A percentile compares a stretch with the other conserved stretches of the same genome.
Conservation (phyloP, 1,140 invertebrate species). For the Trichonephila inaurata region DNA sequence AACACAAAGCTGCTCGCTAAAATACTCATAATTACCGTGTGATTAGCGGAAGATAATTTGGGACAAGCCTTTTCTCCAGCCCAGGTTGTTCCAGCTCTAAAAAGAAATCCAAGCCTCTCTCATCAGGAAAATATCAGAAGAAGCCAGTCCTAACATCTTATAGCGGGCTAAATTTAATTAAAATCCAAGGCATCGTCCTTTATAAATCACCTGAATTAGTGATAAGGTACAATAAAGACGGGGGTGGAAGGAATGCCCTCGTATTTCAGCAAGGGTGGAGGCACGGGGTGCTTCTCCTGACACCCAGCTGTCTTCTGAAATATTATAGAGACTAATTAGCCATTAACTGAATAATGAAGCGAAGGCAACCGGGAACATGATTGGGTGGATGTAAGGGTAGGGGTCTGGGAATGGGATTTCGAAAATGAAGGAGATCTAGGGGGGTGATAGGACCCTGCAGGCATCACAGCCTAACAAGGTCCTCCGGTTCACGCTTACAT, state of each 20-base stretch:
- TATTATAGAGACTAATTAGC: conserved; percentile 76
- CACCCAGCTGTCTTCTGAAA: conserved; percentile 76
- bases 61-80: not conserved
- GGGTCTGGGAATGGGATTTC: conserved; percentile 54
- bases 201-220: conserved; percentile 77
- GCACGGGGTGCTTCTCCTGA: conserved; percentile 20
- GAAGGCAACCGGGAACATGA: conserved; percentile 65
- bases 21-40: conserved; percentile 68
- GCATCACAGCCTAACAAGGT: conserved; percentile 54
- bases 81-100: not conserved
- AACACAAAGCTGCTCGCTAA: not conserved
- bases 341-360: conserved; percentile 76
- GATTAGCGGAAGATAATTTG: conserved; percentile 70
- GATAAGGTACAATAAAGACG: conserved; percentile 69
- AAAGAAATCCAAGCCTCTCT: not conserved
- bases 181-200: conserved; percentile 67
- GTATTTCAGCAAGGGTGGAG: conserved; percentile 34
- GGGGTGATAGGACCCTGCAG: not conserved
- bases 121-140: conserved; percentile 31
- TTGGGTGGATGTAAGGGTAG: conserved; percentile 15
- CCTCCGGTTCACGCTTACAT: conserved; percentile 24
- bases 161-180: conserved; percentile 68
- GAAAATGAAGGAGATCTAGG: conserved; percentile 58
- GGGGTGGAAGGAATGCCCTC: conserved; percentile 34
- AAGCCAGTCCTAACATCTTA: conserved; percentile 50